Conservation (phyloP, 2,113 vertebrate genomes). For the Pseudorhombus dupliciocellatus region DNA sequence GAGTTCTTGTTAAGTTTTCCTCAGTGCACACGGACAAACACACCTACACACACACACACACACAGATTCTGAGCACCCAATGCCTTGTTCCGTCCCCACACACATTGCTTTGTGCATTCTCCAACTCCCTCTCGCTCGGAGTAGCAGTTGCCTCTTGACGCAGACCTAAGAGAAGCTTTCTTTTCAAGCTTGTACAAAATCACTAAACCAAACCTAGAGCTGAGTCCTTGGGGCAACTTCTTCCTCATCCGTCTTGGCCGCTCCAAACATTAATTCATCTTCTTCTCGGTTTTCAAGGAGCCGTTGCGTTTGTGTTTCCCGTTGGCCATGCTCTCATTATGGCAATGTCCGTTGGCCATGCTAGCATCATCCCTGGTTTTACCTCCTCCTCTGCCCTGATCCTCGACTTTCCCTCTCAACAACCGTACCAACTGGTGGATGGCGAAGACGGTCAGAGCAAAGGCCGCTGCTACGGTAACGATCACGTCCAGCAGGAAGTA, state of each 20-base stretch:
- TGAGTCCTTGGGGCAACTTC: constrained; percentile 59
- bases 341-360: constrained; percentile 91
- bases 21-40: constrained; percentile 51
- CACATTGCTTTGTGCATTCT: constrained; percentile 77
- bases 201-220: constrained; percentile 53
- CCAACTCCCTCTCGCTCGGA: constrained; percentile 61
- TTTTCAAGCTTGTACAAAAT: constrained; percentile 44
- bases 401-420: constrained; percentile 51
- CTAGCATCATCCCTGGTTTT: constrained; percentile 71
- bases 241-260: constrained; percentile 43
- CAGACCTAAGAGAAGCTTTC: constrained; percentile 62
- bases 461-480: constrained; percentile 77
- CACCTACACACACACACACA: constrained; percentile 39
- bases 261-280: constrained; percentile 87
- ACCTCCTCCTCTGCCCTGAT: constrained; percentile 70
- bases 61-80: constrained; percentile 62
- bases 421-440: constrained; percentile 78
- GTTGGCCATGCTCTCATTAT: constrained; percentile 88
- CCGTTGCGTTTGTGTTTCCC: constrained; percentile 94
- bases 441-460: constrained; percentile 77
- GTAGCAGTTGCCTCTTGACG: constrained; percentile 59
- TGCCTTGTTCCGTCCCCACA: constrained; percentile 56
- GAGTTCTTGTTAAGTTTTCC: constrained; percentile 58
- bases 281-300: constrained; percentile 92
- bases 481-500: constrained; percentile 94